Base-by-base conservation (phyloP, 2,113 vertebrate genomes). In the Calyptomena viridis region DNA sequence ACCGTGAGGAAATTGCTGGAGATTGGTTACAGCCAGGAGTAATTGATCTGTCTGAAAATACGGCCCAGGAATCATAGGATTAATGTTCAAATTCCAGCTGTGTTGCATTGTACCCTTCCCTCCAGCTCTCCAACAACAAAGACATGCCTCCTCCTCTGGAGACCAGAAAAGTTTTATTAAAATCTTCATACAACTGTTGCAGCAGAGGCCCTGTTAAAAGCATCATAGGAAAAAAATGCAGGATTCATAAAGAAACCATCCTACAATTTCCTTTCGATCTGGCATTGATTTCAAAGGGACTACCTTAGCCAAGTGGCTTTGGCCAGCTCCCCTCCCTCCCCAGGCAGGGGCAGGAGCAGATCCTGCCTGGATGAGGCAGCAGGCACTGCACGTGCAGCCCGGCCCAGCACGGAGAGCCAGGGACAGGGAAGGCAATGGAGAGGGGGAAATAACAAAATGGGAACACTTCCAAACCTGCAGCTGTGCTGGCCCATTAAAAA, bases 401-500 rank as follows among this genome's bases (percentile, higher is more conserved):
- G 9, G 46, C 64, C 24, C 5, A 16, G 84, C 86, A 14, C 64
- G 3, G 60, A 60, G 58, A 71, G 89, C 78, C 6, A 12, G 69
- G 4, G 59, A 56, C 56, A 72, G 87, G 75, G 11, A 4, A 84
- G 18, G 27, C 81, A 88, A 89, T 53, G 4, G 42, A n/a, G 77
- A 2, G 90, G 76, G 76, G 53, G 87, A 21, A 46, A 63, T 8
- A 52, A 53, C 19, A 74, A 87, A 96, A 89, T 74, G 95, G 98
- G 98, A 98, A 96, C 53, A 5, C 82, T 68, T 98, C 98, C 98
- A 98, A 97, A 98, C 96, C 98, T 98, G 98, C 98, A 98, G 98
- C 98, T 98, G 98, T 92, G 98, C 95, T 81, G 92, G 96, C 97
- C 98, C 97, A 98, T 98, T 98, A 98, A 98, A 98, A 98, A 98